Conservation (phyloP, 1,140 invertebrate species). For the Temnothorax nylanderi region DNA sequence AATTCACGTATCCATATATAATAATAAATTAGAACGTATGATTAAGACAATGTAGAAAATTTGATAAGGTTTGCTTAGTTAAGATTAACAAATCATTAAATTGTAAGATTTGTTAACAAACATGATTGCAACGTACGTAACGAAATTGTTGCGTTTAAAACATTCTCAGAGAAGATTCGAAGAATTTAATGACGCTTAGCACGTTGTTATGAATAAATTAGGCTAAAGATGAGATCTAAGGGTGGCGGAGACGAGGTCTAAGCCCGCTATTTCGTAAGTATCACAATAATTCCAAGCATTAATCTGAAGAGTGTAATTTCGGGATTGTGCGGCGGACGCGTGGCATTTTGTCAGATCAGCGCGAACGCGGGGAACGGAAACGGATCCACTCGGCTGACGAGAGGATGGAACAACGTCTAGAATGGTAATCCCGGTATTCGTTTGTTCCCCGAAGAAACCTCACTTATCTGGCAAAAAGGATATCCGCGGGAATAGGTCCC, state of each 20-base stretch:
- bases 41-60: neutral
- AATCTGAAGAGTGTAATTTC: constrained; percentile 37
- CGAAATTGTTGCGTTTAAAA: neutral
- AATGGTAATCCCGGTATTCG: constrained; percentile 48
- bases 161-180: neutral
- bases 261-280: neutral
- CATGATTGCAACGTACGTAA: neutral
- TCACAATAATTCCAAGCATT: constrained; percentile 1
- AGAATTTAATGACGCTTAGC: neutral
- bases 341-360: constrained; percentile 46
- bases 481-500: constrained; percentile 34
- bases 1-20: neutral
- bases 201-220: neutral
- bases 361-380: neutral
- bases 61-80: neutral
- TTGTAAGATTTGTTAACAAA: neutral
- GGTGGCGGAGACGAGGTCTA: neutral
- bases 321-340: neutral
- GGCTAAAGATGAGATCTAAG: neutral
- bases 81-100: neutral
- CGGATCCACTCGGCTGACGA: constrained; percentile 9
- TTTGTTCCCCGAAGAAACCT: constrained; percentile 40
- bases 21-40: neutral
- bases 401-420: constrained; percentile 13
- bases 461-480: constrained; percentile 56